Conservation (phyloP, 2,113 vertebrate species). For the Sarotherodon lohbergeri region DNA sequence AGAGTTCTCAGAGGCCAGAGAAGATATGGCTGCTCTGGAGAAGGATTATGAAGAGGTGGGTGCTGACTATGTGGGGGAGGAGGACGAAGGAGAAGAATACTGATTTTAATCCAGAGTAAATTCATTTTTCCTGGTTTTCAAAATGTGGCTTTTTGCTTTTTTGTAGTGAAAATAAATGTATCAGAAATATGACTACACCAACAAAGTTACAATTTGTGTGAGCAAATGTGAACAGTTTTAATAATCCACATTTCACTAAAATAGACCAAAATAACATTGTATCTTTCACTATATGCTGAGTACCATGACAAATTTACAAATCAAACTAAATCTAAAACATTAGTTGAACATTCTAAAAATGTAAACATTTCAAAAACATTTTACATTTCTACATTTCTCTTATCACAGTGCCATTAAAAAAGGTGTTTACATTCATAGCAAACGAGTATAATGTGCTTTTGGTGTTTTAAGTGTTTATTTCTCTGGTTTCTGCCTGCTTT, state of each 20-base stretch:
- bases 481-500: neutral
- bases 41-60: constrained; percentile 86
- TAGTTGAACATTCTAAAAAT: neutral
- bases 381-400: neutral
- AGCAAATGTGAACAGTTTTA: neutral
- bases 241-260: neutral
- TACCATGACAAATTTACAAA: neutral
- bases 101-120: constrained; percentile 7
- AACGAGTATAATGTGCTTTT: neutral
- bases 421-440: neutral
- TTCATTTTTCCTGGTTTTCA: neutral
- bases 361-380: neutral
- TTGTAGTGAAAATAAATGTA: neutral
- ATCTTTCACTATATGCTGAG: neutral
- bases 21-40: constrained; percentile 84
- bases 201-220: neutral
- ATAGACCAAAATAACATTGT: neutral
- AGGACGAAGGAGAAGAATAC: constrained; percentile 66
- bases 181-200: neutral
- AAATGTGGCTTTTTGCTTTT: neutral
- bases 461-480: neutral
- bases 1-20: constrained; percentile 83
- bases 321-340: neutral
- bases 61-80: constrained; percentile 60
- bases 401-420: neutral